Conservation (phyloP, 2,888 invertebrate genomes). For the Drosophila siamana region DNA sequence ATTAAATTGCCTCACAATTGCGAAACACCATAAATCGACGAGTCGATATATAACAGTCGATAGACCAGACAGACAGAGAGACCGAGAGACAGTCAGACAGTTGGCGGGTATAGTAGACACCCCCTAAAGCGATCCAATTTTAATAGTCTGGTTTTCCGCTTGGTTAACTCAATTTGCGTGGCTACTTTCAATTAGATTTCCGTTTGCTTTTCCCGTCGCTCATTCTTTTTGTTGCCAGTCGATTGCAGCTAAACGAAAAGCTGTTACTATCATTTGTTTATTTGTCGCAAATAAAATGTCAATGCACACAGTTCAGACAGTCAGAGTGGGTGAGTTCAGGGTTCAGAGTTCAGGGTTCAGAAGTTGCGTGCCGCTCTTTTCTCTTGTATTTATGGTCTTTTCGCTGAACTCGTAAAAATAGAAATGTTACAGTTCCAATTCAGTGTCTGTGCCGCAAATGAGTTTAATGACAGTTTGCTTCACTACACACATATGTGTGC, state of each 20-base stretch:
- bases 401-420: constrained; percentile 74
- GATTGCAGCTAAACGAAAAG: constrained; percentile 48
- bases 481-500: constrained; percentile 6
- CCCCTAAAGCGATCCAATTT: constrained; percentile 57
- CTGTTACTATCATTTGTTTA: constrained; percentile 67
- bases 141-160: constrained; percentile 82
- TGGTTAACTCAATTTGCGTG: constrained; percentile 82
- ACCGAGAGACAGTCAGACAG: neutral
- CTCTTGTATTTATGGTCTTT: constrained; percentile 52
- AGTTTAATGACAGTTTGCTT: constrained; percentile 64
- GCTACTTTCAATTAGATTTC: constrained; percentile 80
- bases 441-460: constrained; percentile 66
- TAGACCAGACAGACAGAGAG: constrained; percentile 10
- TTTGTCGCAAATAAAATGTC: constrained; percentile 75
- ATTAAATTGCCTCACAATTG: constrained; percentile 80
- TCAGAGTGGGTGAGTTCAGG: constrained; percentile 11
- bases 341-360: neutral
- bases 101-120: constrained; percentile 16
- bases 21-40: constrained; percentile 76
- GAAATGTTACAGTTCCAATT: constrained; percentile 74
- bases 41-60: constrained; percentile 16
- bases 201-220: constrained; percentile 36
- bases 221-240: constrained; percentile 30
- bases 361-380: constrained; percentile 34
- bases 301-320: constrained; percentile 27